These are phyloP conservation scores for Leptopilina drosophilae DNA, from an alignment of 2,888 invertebrate genomes.

Conservation along the genomic window DNA sequence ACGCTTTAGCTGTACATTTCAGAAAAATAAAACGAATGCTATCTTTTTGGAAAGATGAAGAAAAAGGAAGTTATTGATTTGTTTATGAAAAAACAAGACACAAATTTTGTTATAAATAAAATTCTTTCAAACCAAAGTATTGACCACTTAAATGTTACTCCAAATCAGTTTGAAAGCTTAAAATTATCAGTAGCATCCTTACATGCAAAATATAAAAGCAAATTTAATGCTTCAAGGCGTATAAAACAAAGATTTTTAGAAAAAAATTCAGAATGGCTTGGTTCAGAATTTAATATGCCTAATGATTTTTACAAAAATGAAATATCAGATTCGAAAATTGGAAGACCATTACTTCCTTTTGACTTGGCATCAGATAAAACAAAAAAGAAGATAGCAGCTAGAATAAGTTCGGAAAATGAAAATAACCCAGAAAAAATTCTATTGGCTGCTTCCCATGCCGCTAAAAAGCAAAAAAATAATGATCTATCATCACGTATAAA, in stretches of 20 bases:
- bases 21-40: not conserved
- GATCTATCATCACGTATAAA: not conserved
- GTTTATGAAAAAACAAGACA: too few species aligned
- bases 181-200: constrained; percentile 1
- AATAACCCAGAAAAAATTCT: constrained; percentile 7
- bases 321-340: not conserved
- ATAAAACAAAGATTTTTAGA: too few species aligned
- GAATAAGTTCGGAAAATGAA: not conserved
- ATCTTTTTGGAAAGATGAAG: not conserved
- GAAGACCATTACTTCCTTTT: constrained; percentile 1
- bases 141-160: not conserved
- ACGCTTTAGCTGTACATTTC: not conserved
- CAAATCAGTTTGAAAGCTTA: constrained; percentile 3
- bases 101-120: not conserved
- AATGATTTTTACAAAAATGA: not conserved
- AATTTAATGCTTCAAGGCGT: too few species aligned
- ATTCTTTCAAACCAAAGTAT: too few species aligned
- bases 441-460: constrained; percentile 4
- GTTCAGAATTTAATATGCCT: too few species aligned
- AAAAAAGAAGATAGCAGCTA: not conserved
- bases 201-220: too few species aligned
- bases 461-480: constrained; percentile 7
- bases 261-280: too few species aligned
- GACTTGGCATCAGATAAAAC: not conserved
- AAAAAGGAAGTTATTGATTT: not conserved